A percentile compares a stretch with the other conserved stretches of the same genome.
Conservation (phyloP, 2,888 invertebrate species). For the Theristus sp. region DNA sequence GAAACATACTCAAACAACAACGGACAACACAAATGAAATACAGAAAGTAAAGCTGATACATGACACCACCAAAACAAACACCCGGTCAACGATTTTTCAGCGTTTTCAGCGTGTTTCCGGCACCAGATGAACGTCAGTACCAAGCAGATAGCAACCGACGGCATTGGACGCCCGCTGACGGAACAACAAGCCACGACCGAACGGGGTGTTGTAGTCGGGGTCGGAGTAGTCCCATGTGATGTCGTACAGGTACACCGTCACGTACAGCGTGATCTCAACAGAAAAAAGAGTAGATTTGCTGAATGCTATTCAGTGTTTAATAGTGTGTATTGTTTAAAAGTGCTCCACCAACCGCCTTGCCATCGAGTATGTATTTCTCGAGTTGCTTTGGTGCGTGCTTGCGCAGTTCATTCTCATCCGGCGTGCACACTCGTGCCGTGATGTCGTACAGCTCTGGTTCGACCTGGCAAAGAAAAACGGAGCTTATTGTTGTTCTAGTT, state of each 20-base stretch:
- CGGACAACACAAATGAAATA: no score
- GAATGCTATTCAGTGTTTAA: no score
- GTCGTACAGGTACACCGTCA: background rate
- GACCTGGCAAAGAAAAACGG: background rate
- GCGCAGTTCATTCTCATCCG: background rate
- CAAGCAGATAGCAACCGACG: background rate
- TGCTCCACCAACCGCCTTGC: background rate
- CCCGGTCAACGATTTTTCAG: no score
- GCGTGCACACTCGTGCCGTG: background rate
- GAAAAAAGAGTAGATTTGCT: no score
- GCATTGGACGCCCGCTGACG: background rate
- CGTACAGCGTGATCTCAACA: background rate
- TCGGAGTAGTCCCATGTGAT: background rate
- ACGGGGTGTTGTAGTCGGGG: background rate
- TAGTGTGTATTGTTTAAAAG: background rate
- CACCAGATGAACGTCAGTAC: background rate
- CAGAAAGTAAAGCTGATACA: no score
- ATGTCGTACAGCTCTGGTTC: background rate
- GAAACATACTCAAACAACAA: no score
- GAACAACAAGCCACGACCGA: background rate
- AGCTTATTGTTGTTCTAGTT: background rate
- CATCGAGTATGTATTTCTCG: background rate
- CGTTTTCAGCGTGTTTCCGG: no score
- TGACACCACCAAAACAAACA: no score
- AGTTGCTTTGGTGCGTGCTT: background rate